Evolutionary conservation across 2,113 vertebrate species (phyloP).

Genomic region (Sylvia atricapilla): DNA sequence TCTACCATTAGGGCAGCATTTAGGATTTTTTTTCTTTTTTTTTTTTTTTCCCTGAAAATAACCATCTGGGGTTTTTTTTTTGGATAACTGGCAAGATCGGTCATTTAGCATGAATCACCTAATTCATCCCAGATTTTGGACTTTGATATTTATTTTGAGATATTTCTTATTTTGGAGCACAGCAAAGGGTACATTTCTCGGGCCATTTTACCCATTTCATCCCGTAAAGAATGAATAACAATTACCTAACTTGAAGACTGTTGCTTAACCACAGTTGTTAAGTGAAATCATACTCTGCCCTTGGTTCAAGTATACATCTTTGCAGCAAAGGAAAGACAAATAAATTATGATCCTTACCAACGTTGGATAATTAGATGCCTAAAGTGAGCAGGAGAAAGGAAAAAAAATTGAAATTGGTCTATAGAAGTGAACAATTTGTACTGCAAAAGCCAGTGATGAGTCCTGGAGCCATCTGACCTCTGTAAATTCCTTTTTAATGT

Average conservation of each 20-base stretch:
- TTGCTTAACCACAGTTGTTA: not conserved
- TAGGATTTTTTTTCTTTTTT: not conserved
- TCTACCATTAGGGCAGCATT: not conserved
- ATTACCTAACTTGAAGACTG: not conserved
- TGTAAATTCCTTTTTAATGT: not conserved
- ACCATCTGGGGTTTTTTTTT: accelerated
- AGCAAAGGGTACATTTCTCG: conserved; percentile 17
- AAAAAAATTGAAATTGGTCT: not conserved
- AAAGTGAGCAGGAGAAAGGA: not conserved
- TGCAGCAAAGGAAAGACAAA: not conserved
- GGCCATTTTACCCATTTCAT: not conserved
- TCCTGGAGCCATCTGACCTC: not conserved
- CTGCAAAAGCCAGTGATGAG: not conserved
- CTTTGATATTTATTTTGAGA: conserved; percentile 39
- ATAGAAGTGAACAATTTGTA: not conserved
- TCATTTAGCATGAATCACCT: conserved; percentile 39
- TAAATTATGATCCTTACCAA: not conserved
- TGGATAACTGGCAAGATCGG: not conserved
- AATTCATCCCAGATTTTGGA: conserved; percentile 44
- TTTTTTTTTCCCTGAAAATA: not conserved
- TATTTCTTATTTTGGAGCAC: conserved; percentile 21
- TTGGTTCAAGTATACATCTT: not conserved
- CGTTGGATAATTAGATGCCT: not conserved
- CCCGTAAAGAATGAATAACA: conserved; percentile 7
- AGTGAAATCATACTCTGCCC: conserved; percentile 15